A percentile compares a stretch with the other conserved stretches of the same genome.
Evolutionary conservation across 2,888 invertebrate species (phyloP).

Genomic region (Lycaena phlaeas): DNA sequence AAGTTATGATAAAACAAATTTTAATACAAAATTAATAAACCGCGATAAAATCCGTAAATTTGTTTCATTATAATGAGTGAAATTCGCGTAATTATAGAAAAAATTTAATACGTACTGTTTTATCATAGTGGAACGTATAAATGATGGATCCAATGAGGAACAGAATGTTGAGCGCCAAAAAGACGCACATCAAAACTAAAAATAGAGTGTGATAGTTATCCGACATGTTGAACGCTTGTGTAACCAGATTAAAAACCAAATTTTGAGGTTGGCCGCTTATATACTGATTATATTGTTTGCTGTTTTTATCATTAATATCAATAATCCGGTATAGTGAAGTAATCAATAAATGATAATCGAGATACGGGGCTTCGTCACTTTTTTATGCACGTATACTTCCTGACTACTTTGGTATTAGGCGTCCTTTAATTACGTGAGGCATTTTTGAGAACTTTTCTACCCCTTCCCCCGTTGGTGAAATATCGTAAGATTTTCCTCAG

Average conservation of each 20-base stretch:
- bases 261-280: neutral
- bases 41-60: no score
- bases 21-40: no score
- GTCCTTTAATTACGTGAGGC: neutral
- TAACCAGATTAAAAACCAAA: neutral
- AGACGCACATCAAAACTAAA: conserved; percentile 8
- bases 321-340: neutral
- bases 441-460: no score
- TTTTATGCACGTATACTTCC: neutral
- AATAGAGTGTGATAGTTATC: neutral
- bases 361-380: neutral
- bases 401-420: neutral
- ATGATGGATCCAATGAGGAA: conserved; percentile 7
- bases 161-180: conserved; percentile 1
- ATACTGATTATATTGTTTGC: neutral
- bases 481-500: no score
- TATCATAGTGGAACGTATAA: conserved; percentile 3
- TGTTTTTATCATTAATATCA: conserved; percentile 2
- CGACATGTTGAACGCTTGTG: neutral
- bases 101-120: conserved; percentile 2
- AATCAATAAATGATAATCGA: neutral
- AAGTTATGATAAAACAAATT: no score
- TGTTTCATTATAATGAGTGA: no score
- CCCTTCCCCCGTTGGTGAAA: no score
- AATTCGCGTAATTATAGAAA: neutral